Conservation (phyloP, 2,113 vertebrate species). For the Gobiocypris rarus region DNA sequence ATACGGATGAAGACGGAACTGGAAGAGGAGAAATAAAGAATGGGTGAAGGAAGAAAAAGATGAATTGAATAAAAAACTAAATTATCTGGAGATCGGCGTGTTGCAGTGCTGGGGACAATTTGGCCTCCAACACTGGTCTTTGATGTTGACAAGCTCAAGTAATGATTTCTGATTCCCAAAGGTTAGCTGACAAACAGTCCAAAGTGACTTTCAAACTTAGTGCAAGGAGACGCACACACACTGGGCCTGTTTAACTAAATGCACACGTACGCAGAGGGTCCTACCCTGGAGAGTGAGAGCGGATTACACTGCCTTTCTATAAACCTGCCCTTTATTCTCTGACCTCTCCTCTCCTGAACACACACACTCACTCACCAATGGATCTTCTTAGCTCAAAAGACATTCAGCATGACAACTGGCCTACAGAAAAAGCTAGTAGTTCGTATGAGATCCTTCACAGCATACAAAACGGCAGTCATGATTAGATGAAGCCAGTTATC, state of each 20-base stretch:
- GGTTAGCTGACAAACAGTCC: constrained; percentile 23
- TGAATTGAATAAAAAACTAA: constrained; percentile 6
- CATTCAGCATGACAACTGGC: constrained; percentile 38
- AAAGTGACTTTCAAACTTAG: constrained; percentile 60
- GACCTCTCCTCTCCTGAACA: constrained; percentile 53
- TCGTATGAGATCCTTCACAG: background rate
- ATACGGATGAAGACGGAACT: constrained; percentile 2
- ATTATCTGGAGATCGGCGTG: constrained; percentile 24
- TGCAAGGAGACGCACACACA: constrained; percentile 41
- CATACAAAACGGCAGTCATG: background rate
- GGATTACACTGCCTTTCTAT: constrained; percentile 57
- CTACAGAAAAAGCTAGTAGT: background rate
- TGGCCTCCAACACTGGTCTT: constrained; percentile 36
- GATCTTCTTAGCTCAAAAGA: constrained; percentile 49
- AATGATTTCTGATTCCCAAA: constrained; percentile 59
- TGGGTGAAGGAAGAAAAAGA: constrained; percentile 6
- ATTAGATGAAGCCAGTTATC: background rate
- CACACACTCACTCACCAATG: constrained; percentile 8
- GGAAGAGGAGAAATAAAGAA: background rate
- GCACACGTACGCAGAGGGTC: constrained; percentile 40
- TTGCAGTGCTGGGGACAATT: constrained; percentile 26
- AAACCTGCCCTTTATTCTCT: constrained; percentile 55
- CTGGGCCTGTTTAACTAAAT: constrained; percentile 42
- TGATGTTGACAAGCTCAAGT: constrained; percentile 51
- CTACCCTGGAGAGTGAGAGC: constrained; percentile 49